Base-by-base conservation (phyloP, 1,140 invertebrate genomes). In the Gonatopus flavifemur region DNA sequence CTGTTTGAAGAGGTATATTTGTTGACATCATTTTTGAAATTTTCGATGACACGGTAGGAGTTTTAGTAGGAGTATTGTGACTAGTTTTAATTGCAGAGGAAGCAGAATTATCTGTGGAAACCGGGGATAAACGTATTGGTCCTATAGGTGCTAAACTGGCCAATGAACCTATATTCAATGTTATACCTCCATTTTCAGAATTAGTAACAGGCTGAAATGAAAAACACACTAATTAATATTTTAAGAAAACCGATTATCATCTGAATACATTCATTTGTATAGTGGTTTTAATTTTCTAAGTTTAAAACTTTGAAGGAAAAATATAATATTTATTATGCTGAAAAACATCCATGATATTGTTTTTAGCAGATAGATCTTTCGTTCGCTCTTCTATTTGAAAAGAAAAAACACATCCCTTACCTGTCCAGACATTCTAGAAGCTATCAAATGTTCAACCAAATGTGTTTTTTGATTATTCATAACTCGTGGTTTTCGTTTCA, bases 161-260 rank as follows among this genome's bases (percentile, higher is more conserved):
- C 9, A 80, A 43, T 0, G 77, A 77, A 12, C 78, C 78, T 15
- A 80, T 78, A 37, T 80, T 79, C n/a, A 80, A 54, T 0, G 77
- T 80, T 44, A 80, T 77, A 16, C 77, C 75, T 13, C 74, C 72
- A 20, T 61, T 55, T 7, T 59, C 59, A 44, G 62, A 59, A 19
- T 60, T 67, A 0, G 64, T n/a, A 21, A 57, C 66, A 28, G 44
- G 9, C 59, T 62, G 24, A 9, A 57, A 57, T 16, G 38, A 46
- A 33, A 31, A 20, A 6, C 20, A 39, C 6, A 25, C n/a, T n/a
- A n/a, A n/a, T n/a, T n/a, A n/a, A n/a, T n/a, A n/a, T n/a, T n/a
- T n/a, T n/a, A n/a, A n/a, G n/a, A n/a, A n/a, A n/a, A n/a, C n/a
- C n/a, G n/a, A n/a, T n/a, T n/a, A n/a, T n/a, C n/a, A n/a, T n/a